phyloP scores from a whole-genome alignment of 2,113 vertebrate genomes.

The Vulpes vulpes region DNA sequence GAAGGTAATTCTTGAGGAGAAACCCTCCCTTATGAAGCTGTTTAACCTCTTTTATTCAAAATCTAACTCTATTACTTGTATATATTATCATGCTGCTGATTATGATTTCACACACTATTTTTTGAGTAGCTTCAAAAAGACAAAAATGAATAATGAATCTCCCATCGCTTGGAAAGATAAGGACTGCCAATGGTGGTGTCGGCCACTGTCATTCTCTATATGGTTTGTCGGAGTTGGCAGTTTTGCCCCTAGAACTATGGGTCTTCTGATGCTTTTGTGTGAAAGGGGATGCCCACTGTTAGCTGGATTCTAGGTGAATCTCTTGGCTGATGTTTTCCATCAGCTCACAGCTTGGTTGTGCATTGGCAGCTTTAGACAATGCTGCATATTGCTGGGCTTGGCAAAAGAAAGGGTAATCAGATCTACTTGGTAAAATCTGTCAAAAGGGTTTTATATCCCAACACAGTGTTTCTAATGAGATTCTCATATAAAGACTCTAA shows the following conservation, averaged over 20 bases:
- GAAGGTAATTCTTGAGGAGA: background rate
- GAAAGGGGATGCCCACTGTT: background rate
- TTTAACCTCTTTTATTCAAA: background rate
- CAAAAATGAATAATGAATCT: background rate
- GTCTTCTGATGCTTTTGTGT: background rate
- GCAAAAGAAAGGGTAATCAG: background rate
- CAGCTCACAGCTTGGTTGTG: background rate
- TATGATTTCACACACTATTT: background rate
- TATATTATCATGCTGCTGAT: background rate
- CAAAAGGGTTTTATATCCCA: background rate
- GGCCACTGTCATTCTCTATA: background rate
- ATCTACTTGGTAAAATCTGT: background rate
- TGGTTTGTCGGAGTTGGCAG: background rate
- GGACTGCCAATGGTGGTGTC: background rate
- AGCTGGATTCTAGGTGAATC: background rate
- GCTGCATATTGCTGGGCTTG: background rate
- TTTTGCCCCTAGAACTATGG: background rate
- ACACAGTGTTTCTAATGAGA: background rate
- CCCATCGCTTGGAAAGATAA: background rate
- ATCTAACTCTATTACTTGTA: background rate
- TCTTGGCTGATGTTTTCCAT: background rate
- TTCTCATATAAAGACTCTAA: constrained; percentile 3
- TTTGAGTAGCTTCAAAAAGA: background rate
- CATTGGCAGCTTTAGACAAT: background rate
- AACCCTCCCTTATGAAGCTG: background rate